Evolutionary conservation across 2,888 invertebrate species (phyloP).

Genomic region (Rhimphoctona megacephalus): DNA sequence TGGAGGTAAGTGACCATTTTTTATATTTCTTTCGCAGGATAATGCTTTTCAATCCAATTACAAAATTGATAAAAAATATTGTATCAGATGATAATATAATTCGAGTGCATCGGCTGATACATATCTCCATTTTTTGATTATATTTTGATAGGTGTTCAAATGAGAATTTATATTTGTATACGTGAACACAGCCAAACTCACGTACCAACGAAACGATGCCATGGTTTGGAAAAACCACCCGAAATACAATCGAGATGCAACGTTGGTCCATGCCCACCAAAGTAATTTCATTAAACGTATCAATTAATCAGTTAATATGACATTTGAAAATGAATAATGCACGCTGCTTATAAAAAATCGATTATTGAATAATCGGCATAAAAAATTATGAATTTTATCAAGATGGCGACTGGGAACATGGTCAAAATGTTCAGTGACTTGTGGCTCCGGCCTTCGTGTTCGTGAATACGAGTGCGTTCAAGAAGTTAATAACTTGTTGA

Average conservation of each 20-base stretch:
- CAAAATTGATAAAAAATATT: neutral
- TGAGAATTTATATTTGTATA: slow-evolving; percentile 90
- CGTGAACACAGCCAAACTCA: slow-evolving; percentile 88
- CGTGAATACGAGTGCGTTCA: slow-evolving; percentile 91
- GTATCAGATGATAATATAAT: neutral
- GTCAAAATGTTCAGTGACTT: slow-evolving; percentile 91
- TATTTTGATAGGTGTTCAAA: slow-evolving; percentile 88
- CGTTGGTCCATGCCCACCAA: slow-evolving; percentile 91
- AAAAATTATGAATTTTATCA: neutral
- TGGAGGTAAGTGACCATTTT: slow-evolving; percentile 86
- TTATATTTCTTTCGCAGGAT: slow-evolving; percentile 33
- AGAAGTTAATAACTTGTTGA: slow-evolving; percentile 85
- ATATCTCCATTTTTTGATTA: neutral
- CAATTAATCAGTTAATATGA: neutral
- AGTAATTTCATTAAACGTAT: slow-evolving; percentile 78
- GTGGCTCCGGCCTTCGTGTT: slow-evolving; percentile 91
- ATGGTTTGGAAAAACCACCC: slow-evolving; percentile 87
- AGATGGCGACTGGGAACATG: slow-evolving; percentile 92
- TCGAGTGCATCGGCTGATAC: neutral
- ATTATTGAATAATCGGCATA: neutral
- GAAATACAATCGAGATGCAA: slow-evolving; percentile 89
- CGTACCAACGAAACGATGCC: slow-evolving; percentile 88
- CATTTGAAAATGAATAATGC: too few species aligned
- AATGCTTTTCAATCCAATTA: neutral
- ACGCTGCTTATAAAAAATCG: too few species aligned